Evolutionary conservation across 1,140 invertebrate genomes (phyloP).

Genomic region (Muscidifurax raptorellus): DNA sequence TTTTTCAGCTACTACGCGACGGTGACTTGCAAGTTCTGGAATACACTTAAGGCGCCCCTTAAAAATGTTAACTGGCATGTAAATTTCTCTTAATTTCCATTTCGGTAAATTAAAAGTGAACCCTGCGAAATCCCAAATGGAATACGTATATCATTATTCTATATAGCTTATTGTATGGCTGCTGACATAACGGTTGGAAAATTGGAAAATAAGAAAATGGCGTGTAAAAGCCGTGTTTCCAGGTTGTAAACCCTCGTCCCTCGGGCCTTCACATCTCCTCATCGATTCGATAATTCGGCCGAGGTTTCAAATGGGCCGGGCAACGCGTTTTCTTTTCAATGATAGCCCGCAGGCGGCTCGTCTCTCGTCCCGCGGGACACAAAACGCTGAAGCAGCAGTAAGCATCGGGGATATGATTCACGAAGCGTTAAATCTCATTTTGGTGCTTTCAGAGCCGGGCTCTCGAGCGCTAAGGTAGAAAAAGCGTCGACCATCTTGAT

Average conservation of each 20-base stretch:
- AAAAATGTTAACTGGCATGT: background rate
- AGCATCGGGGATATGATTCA: conserved; percentile 26
- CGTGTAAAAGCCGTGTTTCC: background rate
- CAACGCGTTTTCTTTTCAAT: conserved; percentile 34
- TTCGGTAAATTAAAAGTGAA: background rate
- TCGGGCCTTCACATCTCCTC: background rate
- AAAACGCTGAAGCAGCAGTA: background rate
- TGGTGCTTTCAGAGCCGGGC: background rate
- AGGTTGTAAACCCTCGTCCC: background rate
- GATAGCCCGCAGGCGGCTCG: background rate
- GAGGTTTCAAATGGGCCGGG: background rate
- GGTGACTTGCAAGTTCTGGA: background rate
- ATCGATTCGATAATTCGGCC: conserved; percentile 22
- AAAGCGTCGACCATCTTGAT: conserved; percentile 34
- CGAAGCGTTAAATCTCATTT: conserved; percentile 46
- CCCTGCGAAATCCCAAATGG: too few species aligned
- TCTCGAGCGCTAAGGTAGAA: conserved; percentile 14
- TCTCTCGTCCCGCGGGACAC: background rate
- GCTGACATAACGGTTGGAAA: too few species aligned
- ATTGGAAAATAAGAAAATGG: background rate
- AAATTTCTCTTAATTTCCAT: background rate
- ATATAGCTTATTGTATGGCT: too few species aligned
- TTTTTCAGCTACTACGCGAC: background rate
- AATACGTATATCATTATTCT: too few species aligned
- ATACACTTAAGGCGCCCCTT: background rate